Evolutionary conservation across 2,797 vertebrate genomes (phyloP), one percentile per base, ranked within the genome.

Genomic region (Sebastes glaucus): DNA sequence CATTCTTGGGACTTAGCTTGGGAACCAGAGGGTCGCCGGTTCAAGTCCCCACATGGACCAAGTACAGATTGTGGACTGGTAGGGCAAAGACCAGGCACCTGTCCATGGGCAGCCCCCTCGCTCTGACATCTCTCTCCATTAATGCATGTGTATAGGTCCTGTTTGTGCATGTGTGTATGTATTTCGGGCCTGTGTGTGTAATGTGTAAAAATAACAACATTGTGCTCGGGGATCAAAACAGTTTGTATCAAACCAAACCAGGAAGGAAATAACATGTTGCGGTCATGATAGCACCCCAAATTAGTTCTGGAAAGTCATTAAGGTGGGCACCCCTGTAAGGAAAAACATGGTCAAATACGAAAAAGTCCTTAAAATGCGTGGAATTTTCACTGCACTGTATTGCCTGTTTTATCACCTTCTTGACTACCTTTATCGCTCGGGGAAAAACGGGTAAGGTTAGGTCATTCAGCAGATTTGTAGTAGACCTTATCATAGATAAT

Each of bases 401-500:
- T 13, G 3, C 8, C 11, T 55, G 14, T 49, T 35, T 66, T 14
- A 11, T 57, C 11, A n/a, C 0, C 27, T 18, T 49, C 18, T 25
- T 66, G 3, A 32, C 35, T 16, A 3, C 42, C 28, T 13, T 9
- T 23, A 1, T 66, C 1, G 4, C 7, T 57, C 3, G 9, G 71
- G 18, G 35, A 57, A 18, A 38, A 2, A 14, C 27, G 22, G 1
- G 46, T n/a, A 32, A 60, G 30, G 16, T 71, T 3, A 57, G 33
- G 55, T 71, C 77, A 55, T 65, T 20, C 3, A 18, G 30, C 23
- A 61, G 66, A 57, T 80, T 56, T 61, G 55, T 14, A 28, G 46
- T 7, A 42, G 11, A 67, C 53, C n/a, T 63, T 6, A 16, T 72
- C 23, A 30, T n/a, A 28, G 30, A 66, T 46, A 32, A 57, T 20